These are phyloP conservation scores for Motacilla tschutschensis DNA, from an alignment of 2,113 vertebrate genomes.

Conservation along the genomic window DNA sequence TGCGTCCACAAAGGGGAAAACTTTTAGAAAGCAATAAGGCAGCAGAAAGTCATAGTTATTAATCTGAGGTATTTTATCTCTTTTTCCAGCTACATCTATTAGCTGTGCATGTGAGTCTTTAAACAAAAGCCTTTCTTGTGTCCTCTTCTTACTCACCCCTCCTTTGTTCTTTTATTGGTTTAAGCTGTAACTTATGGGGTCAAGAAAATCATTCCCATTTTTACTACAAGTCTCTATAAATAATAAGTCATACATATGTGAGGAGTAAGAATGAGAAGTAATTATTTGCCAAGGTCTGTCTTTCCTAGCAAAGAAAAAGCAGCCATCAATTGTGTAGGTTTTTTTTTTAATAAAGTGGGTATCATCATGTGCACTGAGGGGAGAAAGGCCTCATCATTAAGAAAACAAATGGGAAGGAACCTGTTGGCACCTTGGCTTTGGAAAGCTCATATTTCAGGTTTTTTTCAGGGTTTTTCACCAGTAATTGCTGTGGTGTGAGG, in stretches of 20 bases:
- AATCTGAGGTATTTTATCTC: conserved; percentile 20
- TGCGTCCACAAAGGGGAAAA: neutral
- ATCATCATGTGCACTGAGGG: neutral
- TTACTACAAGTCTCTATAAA: conserved; percentile 32
- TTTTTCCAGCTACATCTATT: conserved; percentile 10
- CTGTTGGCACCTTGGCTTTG: neutral
- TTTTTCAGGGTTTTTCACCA: neutral
- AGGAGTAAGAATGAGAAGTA: conserved; percentile 3
- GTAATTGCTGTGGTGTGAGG: neutral
- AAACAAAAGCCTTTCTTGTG: conserved; percentile 7
- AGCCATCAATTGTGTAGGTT: neutral
- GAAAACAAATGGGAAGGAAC: neutral
- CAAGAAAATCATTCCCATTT: conserved; percentile 17
- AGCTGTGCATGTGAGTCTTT: neutral
- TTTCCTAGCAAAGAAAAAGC: neutral
- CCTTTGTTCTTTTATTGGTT: conserved; percentile 54
- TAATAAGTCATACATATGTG: conserved; percentile 30
- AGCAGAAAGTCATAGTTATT: conserved; percentile 1
- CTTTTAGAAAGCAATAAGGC: conserved; percentile 28
- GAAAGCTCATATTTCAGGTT: neutral
- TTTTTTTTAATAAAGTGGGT: neutral
- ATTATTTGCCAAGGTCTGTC: conserved; percentile 2
- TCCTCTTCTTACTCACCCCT: neutral
- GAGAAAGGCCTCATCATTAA: neutral
- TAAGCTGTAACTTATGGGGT: neutral